Percentiles rank a stretch among this genome's conserved stretches.
Evolutionary conservation across 2,797 vertebrate species (phyloP).

Genomic region (Eremophila alpestris): DNA sequence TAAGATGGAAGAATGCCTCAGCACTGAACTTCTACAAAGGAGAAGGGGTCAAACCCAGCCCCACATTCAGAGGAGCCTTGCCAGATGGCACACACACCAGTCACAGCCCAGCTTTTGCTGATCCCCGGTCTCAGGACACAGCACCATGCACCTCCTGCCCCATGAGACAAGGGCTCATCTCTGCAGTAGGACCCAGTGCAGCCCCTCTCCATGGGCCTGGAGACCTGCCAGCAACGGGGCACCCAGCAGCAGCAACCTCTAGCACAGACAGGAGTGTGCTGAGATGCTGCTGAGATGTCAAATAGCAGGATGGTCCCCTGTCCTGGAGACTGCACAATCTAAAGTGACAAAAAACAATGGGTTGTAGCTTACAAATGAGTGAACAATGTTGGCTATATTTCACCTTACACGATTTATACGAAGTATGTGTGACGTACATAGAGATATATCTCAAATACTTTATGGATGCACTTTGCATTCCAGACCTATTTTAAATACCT

Average conservation of each 20-base stretch:
- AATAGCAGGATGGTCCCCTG: background rate
- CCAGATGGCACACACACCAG: fast-evolving
- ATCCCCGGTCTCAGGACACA: background rate
- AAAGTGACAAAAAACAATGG: background rate
- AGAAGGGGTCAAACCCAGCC: background rate
- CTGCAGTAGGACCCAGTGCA: background rate
- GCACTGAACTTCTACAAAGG: background rate
- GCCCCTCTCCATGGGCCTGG: background rate
- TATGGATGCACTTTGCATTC: background rate
- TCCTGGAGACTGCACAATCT: background rate
- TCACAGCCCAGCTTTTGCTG: background rate
- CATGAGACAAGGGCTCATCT: background rate
- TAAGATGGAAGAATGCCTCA: background rate
- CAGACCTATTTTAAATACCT: background rate
- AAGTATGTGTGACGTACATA: background rate
- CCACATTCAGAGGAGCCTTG: background rate
- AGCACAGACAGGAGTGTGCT: fast-evolving
- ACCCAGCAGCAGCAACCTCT: background rate
- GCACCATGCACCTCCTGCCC: fast-evolving
- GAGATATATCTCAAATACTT: background rate
- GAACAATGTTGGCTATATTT: background rate
- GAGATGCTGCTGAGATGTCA: background rate
- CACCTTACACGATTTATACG: background rate
- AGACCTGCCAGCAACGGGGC: background rate
- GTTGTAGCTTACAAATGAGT: background rate